Evolutionary conservation across 2,113 vertebrate species (phyloP), one percentile per base, ranked within the genome.

Genomic region (Eretmodus cyanostictus): DNA sequence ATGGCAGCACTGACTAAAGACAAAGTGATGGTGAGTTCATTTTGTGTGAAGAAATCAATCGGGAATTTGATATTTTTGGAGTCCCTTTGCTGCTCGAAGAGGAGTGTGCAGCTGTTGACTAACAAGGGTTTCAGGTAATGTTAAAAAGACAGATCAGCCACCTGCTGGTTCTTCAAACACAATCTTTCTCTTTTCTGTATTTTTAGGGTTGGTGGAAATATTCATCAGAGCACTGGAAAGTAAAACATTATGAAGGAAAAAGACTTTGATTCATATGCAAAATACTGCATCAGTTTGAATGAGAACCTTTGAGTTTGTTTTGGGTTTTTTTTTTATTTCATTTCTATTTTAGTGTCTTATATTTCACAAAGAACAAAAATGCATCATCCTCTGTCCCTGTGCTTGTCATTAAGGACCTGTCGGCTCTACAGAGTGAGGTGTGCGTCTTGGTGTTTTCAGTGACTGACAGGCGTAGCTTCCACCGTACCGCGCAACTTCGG

Each of bases 391-490:
- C 9, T 81, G 12, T 86, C 9, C 42, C 9, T 40, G 5, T 38
- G 27, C 89, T 31, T 73, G 57, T 87, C 51, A 80, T 61, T 45
- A 95, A 96, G 96, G 97, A 98, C 91, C 96, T 97, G 83, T 98
- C 97, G 6, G 94, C 96, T 63, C 95, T 97, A 94, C 96, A 94
- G 12, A 97, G 97, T 16, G 98, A 98, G 81, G 97, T 97, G 81
- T 98, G 97, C 83, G 96, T 98, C 87, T 94, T 98, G 92, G 97
- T 98, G 91, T 98, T 98, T 93, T 98, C 98, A 0, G 97, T 98
- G 92, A 98, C 97, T 0, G 98, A 98, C 93, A 95, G 98, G 47
- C 91, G 95, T 22, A 98, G 97, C 66, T 98, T 98, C 93, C 97
- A 97, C 86, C 97, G 97, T 66, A 97, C 98, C 1, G 97, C 97